phyloP scores from a whole-genome alignment of 2,888 invertebrate species.

The Ceratothoa steindachneri region DNA sequence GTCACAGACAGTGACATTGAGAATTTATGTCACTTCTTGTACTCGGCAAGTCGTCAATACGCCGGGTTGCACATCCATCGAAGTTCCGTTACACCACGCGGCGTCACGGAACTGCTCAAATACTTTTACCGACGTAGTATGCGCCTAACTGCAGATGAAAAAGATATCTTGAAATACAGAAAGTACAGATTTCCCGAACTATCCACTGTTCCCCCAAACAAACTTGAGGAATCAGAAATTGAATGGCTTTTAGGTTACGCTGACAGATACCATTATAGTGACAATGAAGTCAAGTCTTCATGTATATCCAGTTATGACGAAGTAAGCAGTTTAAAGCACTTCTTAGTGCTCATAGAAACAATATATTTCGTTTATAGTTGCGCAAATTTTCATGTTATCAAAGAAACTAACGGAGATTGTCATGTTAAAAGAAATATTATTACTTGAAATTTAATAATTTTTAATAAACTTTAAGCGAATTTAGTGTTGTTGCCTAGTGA shows the following conservation, averaged over 20 bases:
- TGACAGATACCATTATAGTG: conserved; percentile 41
- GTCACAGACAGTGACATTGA: conserved; percentile 21
- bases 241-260: conserved; percentile 35
- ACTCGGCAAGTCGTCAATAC: not conserved
- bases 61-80: conserved; percentile 34
- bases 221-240: conserved; percentile 22
- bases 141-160: conserved; percentile 11
- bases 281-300: conserved; percentile 35
- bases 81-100: conserved; percentile 18
- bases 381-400: conserved; percentile 23
- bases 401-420: conserved; percentile 19
- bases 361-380: conserved; percentile 29
- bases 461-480: too few relatives aligned
- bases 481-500: too few relatives aligned
- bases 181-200: conserved; percentile 31
- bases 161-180: conserved; percentile 25
- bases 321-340: not conserved
- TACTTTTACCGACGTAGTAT: conserved; percentile 17
- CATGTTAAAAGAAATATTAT: conserved; percentile 13
- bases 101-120: conserved; percentile 22
- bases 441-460: too few relatives aligned
- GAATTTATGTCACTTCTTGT: conserved; percentile 19
- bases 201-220: not conserved
- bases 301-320: conserved; percentile 7
- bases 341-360: not conserved